Evolutionary conservation across 2,797 vertebrate species (phyloP), one percentile per base, ranked within the genome.

Genomic region (Peromyscus attwateri): DNA sequence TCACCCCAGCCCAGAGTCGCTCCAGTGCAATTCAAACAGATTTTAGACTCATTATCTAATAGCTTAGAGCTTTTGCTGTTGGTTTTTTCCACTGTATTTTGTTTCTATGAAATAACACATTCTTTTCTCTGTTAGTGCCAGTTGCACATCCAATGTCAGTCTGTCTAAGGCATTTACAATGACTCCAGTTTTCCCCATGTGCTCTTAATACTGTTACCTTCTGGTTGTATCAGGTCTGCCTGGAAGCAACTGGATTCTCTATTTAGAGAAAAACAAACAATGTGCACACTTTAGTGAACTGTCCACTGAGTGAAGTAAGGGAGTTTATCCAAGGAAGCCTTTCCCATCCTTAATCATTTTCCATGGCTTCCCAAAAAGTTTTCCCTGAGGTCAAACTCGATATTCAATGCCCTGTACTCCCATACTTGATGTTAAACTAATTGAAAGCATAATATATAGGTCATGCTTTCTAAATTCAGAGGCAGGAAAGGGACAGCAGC

Each of bases 381-480:
- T 12, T 96, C 85, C 97, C 92, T 49, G 46, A 94, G 95, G 95
- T 95, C 90, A 94, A 29, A 76, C 79, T 68, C 87, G 82, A 95
- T 89, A 97, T 2, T 89, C 77, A 71, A 40, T 92, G 81, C 79
- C 52, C 68, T 81, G 23, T 0, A 6, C 73, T 88, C 57, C 71
- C 73, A 14, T 0, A 4, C 76, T 93, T 95, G 62, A 95, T 84
- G 94, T 1, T 97, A 91, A 96, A 96, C 71, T 97, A 97, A 98
- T 97, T 97, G 89, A 96, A 97, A 80, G 92, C 73, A 94, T 88
- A 68, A 95, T 62, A 62, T 23, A 25, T 40, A 97, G 96, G 80
- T 94, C 55, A 60, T 7, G 17, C 83, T 97, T 97, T 92, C 87
- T 76, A 75, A 91, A 95, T 84, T 87, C 66, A 96, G 84, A 97